These are phyloP conservation scores for Drosophila rellima DNA, from an alignment of 2,888 invertebrate species.

Conservation along the genomic window DNA sequence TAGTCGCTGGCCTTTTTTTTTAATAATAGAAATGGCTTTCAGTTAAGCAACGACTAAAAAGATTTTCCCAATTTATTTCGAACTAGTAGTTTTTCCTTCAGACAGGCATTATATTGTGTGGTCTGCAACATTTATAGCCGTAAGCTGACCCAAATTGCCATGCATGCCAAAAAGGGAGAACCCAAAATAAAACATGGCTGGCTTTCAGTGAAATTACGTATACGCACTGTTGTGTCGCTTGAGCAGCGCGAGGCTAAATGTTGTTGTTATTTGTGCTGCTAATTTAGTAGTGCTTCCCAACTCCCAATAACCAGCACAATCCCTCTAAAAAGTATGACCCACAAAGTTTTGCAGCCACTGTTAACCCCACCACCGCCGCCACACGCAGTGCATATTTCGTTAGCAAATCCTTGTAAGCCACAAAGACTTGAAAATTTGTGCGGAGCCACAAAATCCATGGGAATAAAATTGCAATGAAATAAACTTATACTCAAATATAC, in stretches of 20 bases:
- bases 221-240: constrained; percentile 55
- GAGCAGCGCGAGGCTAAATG: constrained; percentile 18
- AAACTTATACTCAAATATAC: constrained; percentile 56
- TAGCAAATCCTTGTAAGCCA: constrained; percentile 78
- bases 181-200: constrained; percentile 41
- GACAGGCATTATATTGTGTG: constrained; percentile 20
- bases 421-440: constrained; percentile 80
- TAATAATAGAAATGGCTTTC: no score
- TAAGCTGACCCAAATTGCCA: constrained; percentile 46
- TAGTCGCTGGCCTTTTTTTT: no score
- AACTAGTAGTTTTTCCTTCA: background rate
- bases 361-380: constrained; percentile 34
- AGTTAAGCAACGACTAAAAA: constrained; percentile 8
- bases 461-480: constrained; percentile 79
- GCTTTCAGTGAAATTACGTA: constrained; percentile 62
- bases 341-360: constrained; percentile 64
- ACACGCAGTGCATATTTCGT: constrained; percentile 62
- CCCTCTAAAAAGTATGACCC: constrained; percentile 56
- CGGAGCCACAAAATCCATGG: constrained; percentile 74
- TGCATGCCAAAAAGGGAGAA: constrained; percentile 17
- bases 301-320: constrained; percentile 9
- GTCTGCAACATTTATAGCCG: constrained; percentile 34
- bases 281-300: constrained; percentile 55
- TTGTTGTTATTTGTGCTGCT: constrained; percentile 48
- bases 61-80: constrained; percentile 29